These are phyloP conservation scores for Ibidorhyncha struthersii DNA, from an alignment of 2,113 vertebrate species.

Conservation along the genomic window DNA sequence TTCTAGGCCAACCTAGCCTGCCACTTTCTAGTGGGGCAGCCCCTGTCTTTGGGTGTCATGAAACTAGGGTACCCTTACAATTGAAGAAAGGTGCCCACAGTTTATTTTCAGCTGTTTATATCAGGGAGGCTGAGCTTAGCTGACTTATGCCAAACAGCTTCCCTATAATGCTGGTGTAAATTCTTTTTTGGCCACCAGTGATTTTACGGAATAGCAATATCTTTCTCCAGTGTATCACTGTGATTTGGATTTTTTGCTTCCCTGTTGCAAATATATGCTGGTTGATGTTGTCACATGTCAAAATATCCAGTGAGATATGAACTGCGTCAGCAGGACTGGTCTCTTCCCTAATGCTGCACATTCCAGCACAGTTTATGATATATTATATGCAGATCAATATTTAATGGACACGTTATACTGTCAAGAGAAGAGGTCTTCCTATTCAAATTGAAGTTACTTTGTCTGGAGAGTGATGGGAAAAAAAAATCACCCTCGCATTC, in stretches of 20 bases:
- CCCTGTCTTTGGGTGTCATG: background rate
- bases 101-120: background rate
- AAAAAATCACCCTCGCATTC: background rate
- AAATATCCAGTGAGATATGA: constrained; percentile 41
- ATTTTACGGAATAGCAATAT: background rate
- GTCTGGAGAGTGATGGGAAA: background rate
- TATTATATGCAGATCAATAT: constrained; percentile 33
- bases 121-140: background rate
- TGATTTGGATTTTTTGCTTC: background rate
- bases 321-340: background rate
- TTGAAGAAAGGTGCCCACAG: background rate
- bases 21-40: background rate
- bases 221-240: background rate
- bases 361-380: background rate
- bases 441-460: constrained; percentile 15
- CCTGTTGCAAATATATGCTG: background rate
- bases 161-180: background rate
- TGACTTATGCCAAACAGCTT: background rate
- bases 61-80: background rate
- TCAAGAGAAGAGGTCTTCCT: background rate
- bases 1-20: background rate
- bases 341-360: background rate
- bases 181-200: background rate
- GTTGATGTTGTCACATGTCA: constrained; percentile 29
- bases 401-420: constrained; percentile 32